Evolutionary conservation across 2,797 vertebrate genomes (phyloP).

Genomic region (Acestrorhynchus altus): DNA sequence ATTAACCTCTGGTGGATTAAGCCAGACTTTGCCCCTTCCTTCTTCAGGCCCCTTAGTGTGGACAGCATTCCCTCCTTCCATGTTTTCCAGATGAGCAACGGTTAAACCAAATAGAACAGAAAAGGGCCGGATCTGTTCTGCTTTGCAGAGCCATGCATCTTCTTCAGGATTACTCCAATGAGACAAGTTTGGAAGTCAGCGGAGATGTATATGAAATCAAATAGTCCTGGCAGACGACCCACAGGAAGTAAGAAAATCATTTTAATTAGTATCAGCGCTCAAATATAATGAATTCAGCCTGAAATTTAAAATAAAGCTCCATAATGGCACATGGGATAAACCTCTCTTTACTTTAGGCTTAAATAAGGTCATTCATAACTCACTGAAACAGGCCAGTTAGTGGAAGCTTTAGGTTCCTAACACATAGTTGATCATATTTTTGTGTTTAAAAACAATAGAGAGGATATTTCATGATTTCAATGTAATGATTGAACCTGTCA

Average conservation of each 20-base stretch:
- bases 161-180: slow-evolving; percentile 43
- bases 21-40: slow-evolving; percentile 4
- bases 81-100: slow-evolving; percentile 49
- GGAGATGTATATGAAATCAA: slow-evolving; percentile 42
- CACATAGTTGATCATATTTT: too few species aligned
- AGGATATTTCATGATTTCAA: too few species aligned
- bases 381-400: too few species aligned
- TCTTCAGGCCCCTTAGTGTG: slow-evolving; percentile 9
- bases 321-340: too few species aligned
- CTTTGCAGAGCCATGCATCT: slow-evolving; percentile 27
- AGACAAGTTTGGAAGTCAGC: slow-evolving; percentile 14
- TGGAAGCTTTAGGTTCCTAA: too few species aligned
- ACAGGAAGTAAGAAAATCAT: not conserved
- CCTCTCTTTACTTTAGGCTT: too few species aligned
- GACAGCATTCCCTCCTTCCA: slow-evolving; percentile 1
- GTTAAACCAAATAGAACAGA: slow-evolving; percentile 26
- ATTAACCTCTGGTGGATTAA: slow-evolving; percentile 27
- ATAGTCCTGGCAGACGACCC: slow-evolving; percentile 53
- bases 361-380: too few species aligned
- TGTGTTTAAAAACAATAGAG: too few species aligned
- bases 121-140: slow-evolving; percentile 22
- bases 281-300: too few species aligned
- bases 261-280: too few species aligned
- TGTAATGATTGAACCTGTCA: too few species aligned
- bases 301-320: too few species aligned